Evolutionary conservation across 2,888 invertebrate species (phyloP).

Genomic region (Drosophila leonis): DNA sequence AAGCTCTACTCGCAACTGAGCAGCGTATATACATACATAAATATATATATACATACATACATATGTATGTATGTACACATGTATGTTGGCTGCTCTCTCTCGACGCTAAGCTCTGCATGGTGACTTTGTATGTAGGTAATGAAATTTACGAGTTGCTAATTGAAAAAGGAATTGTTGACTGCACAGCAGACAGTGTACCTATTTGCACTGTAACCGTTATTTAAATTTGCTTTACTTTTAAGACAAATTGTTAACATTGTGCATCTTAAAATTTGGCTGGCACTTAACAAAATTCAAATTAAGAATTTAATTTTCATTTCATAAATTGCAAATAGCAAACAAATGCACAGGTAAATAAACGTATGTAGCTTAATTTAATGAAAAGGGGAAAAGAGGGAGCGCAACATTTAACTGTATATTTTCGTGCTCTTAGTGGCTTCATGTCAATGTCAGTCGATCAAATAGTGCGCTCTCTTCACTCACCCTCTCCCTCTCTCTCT

Average conservation of each 20-base stretch:
- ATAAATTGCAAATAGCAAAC: background rate
- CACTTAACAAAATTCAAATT: background rate
- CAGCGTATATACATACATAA: background rate
- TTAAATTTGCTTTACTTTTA: background rate
- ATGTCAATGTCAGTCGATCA: constrained; percentile 15
- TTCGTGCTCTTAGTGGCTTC: background rate
- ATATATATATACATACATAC: too few species aligned
- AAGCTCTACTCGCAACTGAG: background rate
- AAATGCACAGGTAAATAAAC: constrained; percentile 1
- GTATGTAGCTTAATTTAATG: background rate
- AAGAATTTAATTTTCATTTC: constrained; percentile 3
- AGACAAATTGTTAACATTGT: background rate
- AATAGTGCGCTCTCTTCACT: background rate
- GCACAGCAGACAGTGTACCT: background rate
- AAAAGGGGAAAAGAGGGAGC: background rate
- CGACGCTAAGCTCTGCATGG: background rate
- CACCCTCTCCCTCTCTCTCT: background rate
- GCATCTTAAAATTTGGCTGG: background rate
- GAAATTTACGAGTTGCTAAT: background rate
- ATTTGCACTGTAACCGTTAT: constrained; percentile 2
- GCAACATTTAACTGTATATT: background rate
- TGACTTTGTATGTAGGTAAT: constrained; percentile 1
- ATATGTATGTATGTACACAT: background rate
- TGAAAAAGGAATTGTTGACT: constrained; percentile 5
- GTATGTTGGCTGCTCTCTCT: background rate